Percentiles rank a stretch among this genome's conserved stretches.
These are phyloP conservation scores for Trematomus loennbergii DNA, from an alignment of 2,113 vertebrate genomes.

Conservation along the genomic window DNA sequence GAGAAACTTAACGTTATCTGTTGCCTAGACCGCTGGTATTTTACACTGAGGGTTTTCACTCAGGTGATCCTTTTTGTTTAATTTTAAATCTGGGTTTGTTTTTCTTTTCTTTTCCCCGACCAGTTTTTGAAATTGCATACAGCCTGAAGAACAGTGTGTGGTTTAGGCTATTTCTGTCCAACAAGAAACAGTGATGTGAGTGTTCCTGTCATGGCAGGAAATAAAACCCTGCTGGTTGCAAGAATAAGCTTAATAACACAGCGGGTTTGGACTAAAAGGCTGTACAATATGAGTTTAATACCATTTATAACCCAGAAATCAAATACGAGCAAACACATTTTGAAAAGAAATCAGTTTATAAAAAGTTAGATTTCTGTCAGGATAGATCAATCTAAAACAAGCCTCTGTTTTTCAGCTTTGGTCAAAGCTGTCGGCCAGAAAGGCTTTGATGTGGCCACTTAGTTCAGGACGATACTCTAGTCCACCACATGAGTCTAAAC, in stretches of 20 bases:
- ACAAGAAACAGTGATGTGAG: conserved; percentile 35
- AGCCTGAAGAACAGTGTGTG: conserved; percentile 36
- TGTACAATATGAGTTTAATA: neutral
- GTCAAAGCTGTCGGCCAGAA: conserved; percentile 30
- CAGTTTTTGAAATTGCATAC: conserved; percentile 37
- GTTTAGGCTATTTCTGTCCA: conserved; percentile 33
- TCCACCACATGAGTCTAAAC: conserved; percentile 67
- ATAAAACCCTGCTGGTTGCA: conserved; percentile 44
- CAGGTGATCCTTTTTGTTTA: conserved; percentile 29
- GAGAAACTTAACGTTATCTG: conserved; percentile 26
- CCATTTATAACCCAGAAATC: conserved; percentile 18
- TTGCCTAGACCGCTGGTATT: conserved; percentile 3
- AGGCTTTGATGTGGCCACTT: conserved; percentile 67
- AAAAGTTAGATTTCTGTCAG: conserved; percentile 16
- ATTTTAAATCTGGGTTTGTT: conserved; percentile 30
- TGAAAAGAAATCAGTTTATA: conserved; percentile 33
- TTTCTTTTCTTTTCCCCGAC: conserved; percentile 16
- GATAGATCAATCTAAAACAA: conserved; percentile 49
- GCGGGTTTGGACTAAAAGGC: neutral
- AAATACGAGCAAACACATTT: conserved; percentile 20
- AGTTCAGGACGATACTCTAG: conserved; percentile 59
- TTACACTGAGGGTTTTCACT: conserved; percentile 7
- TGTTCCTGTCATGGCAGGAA: conserved; percentile 46
- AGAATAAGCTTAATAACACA: conserved; percentile 17
- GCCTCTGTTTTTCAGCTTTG: conserved; percentile 45